phyloP scores from a whole-genome alignment of 1,140 invertebrate genomes.

The Muscidifurax raptorellus region DNA sequence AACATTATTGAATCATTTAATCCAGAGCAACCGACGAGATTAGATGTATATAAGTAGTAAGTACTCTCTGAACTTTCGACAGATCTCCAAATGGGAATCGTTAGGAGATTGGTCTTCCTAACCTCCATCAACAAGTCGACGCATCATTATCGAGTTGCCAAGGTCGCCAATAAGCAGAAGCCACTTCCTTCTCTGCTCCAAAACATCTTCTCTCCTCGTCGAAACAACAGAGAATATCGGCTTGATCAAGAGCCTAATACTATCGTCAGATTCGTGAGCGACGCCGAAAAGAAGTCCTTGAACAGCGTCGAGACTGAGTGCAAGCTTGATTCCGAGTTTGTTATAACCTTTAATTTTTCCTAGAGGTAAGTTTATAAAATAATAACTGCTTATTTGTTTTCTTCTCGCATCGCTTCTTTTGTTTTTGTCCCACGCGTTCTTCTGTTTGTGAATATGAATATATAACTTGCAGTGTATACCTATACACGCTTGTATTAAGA shows the following conservation, averaged over 20 bases:
- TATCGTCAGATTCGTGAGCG: too few species aligned
- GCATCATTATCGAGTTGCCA: background rate
- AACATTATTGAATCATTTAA: too few species aligned
- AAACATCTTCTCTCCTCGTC: background rate
- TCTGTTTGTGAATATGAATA: background rate
- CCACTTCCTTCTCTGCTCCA: background rate
- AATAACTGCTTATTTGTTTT: background rate
- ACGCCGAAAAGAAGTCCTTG: background rate
- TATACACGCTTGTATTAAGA: background rate
- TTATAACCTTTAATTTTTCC: background rate
- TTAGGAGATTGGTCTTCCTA: background rate
- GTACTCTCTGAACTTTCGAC: too few species aligned
- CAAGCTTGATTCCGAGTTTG: background rate
- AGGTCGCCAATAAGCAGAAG: too few species aligned
- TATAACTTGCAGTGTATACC: background rate
- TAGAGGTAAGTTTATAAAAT: background rate
- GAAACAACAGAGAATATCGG: background rate
- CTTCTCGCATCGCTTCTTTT: background rate
- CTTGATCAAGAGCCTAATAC: background rate
- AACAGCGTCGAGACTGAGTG: background rate
- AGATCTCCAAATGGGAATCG: background rate
- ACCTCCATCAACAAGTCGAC: background rate
- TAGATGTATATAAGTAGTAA: too few species aligned
- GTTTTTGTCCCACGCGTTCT: background rate
- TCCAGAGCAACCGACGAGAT: background rate